Percentiles rank a stretch among this genome's conserved stretches.
Evolutionary conservation across 2,888 invertebrate species (phyloP).

Genomic region (Lordiphosa andalusiaca): DNA sequence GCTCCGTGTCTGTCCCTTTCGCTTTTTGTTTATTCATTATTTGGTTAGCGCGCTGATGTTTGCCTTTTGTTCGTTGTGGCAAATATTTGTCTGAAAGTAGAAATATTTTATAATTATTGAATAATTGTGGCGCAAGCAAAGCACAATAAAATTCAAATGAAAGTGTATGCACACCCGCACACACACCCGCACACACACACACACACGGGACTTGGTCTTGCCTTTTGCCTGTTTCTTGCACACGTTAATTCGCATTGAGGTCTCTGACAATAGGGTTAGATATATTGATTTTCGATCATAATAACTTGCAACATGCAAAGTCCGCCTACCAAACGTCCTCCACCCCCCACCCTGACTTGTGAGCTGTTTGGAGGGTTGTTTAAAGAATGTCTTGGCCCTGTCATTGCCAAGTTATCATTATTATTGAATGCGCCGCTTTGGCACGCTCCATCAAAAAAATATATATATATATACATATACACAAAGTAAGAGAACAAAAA

Average conservation of each 20-base stretch:
- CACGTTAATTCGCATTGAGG: constrained; percentile 6
- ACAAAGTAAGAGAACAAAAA: too few relatives aligned
- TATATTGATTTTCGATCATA: constrained; percentile 70
- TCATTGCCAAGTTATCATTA: constrained; percentile 68
- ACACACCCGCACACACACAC: constrained; percentile 1
- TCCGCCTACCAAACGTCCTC: constrained; percentile 4
- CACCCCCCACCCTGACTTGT: constrained; percentile 38
- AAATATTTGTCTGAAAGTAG: constrained; percentile 23
- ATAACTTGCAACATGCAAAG: constrained; percentile 60
- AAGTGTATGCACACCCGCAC: neutral
- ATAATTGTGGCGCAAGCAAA: too few relatives aligned
- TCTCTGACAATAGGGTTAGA: constrained; percentile 36
- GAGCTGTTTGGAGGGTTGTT: constrained; percentile 14
- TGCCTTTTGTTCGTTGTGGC: constrained; percentile 12
- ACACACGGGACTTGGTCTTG: neutral
- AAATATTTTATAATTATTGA: constrained; percentile 9
- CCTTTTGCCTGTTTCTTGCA: constrained; percentile 3
- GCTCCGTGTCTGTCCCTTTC: constrained; percentile 32
- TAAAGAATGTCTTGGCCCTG: constrained; percentile 32
- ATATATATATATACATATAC: too few relatives aligned
- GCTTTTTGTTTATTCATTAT: constrained; percentile 62
- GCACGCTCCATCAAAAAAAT: constrained; percentile 42
- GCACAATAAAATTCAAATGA: too few relatives aligned
- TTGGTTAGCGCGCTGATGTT: constrained; percentile 43
- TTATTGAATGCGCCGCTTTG: constrained; percentile 67